A percentile compares a stretch with the other conserved stretches of the same genome.
These are phyloP conservation scores for Crypturellus undulatus DNA, from an alignment of 2,113 vertebrate genomes.

Conservation along the genomic window DNA sequence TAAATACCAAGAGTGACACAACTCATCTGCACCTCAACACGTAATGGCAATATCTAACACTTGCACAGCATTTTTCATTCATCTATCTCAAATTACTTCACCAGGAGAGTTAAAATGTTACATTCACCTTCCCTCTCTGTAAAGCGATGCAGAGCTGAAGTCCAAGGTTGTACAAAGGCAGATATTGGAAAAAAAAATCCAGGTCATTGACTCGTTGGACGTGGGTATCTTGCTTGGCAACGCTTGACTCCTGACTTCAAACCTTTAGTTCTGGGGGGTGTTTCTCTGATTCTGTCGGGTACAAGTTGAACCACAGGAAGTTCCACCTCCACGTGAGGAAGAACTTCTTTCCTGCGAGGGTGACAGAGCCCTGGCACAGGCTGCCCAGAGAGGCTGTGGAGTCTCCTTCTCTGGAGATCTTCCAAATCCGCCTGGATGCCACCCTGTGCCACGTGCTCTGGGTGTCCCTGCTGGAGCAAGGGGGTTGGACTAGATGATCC, in stretches of 20 bases:
- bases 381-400: no score
- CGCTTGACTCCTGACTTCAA: background rate
- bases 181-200: background rate
- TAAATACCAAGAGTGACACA: background rate
- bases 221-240: background rate
- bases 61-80: constrained; percentile 11
- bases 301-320: no score
- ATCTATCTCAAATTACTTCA: background rate
- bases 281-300: no score
- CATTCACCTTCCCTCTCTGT: background rate
- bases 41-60: background rate
- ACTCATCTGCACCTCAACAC: background rate
- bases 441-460: no score
- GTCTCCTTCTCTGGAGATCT: no score
- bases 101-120: background rate
- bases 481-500: no score
- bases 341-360: no score
- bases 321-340: no score
- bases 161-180: background rate
- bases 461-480: no score
- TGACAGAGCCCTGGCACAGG: no score
- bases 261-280: no score
- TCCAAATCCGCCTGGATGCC: no score
- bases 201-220: background rate
- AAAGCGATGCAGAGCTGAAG: background rate